Evolutionary conservation across 2,113 vertebrate genomes (phyloP), one percentile per base, ranked within the genome.

Genomic region (Noctilio leporinus): DNA sequence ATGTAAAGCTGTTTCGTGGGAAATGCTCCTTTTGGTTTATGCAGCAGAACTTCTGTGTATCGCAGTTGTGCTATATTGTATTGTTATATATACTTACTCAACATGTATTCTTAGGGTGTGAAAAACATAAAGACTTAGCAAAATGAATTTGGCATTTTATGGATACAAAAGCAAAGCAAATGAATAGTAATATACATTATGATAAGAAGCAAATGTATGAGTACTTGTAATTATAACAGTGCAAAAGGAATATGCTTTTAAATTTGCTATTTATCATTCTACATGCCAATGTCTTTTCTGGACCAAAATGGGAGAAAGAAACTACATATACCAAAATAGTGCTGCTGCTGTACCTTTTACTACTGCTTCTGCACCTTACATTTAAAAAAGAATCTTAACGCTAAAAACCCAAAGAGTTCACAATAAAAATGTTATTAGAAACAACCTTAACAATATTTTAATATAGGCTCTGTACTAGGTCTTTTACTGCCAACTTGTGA

Each of bases 91-190:
- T 49, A 90, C 38, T 94, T 57, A 86, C 5, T 95, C 15, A 55
- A 95, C 93, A 33, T 97, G 22, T 96, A 96, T 97, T 96, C 69
- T 84, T 73, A 92, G 78, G 47, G 55, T 89, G 28, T 85, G 38
- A 86, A 86, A 95, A 90, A 30, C 33, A 91, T 51, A 55, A 89
- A 83, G 96, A 94, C 78, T 94, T 90, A 96, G 49, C 49, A 96
- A 92, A 97, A n/a, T 96, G 82, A 95, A 90, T 96, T 93, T 97
- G 93, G 33, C 87, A 89, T 72, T 67, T 95, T 72, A 95, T 49
- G 69, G 38, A 35, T 95, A 49, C 51, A 91, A 96, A 64, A 69
- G 65, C 86, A 94, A 97, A 59, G 30, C 24, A 90, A 96, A 87
- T 67, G 93, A 89, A 95, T 86, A 85, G 80, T 70, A 49, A 77